Evolutionary conservation across 37 sponge, comb jelly and placozoan genomes (phyloP), one percentile per base, ranked within the genome.

Genomic region (Spongilla lacustris): DNA sequence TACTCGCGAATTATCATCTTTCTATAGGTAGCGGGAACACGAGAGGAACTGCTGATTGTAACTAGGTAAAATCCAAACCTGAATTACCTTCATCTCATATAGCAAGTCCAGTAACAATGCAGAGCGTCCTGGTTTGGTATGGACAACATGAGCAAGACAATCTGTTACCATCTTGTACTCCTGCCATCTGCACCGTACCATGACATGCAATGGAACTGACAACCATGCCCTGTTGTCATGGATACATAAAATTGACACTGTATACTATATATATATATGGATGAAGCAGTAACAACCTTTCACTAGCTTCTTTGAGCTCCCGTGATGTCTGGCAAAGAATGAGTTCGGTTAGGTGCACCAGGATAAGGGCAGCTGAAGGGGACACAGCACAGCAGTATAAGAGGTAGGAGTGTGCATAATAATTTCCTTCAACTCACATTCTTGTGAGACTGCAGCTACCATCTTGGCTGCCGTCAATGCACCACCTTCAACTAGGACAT

Each of bases 191-290:
- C 36, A 36, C 2, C 25, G 41, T 66, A 80, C 13, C 69, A 84
- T 26, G 36, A 81, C 69, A 29, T 38, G 17, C 24, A 90, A 85
- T 30, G 81, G 50, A 34, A 34, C 90, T 13, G 17, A 29, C 69
- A 90, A 32, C 90, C 90, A 90, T 30, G 81, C 81, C 36, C 90
- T 90, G 67, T n/a, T 58, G 21, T 17, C 58, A 58, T 14, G 1
- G 58, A 58, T 58, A 58, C 58, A 14, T 19, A 19, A 0, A 17
- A 17, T 58, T 58, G 11, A 58, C 14, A 14, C 19, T 58, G 4
- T 41, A 41, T 6, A 41, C 12, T 17, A 17, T 17, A 58, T 4
- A 46, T 8, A 46, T 4, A 46, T 10, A 46, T 4, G 8, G 46
- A 1, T 58, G 21, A 58, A 1, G 41, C 41, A 41, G 6, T 58